Base-by-base conservation (phyloP, 2,888 invertebrate genomes). In the Cerastis rubricosa region DNA sequence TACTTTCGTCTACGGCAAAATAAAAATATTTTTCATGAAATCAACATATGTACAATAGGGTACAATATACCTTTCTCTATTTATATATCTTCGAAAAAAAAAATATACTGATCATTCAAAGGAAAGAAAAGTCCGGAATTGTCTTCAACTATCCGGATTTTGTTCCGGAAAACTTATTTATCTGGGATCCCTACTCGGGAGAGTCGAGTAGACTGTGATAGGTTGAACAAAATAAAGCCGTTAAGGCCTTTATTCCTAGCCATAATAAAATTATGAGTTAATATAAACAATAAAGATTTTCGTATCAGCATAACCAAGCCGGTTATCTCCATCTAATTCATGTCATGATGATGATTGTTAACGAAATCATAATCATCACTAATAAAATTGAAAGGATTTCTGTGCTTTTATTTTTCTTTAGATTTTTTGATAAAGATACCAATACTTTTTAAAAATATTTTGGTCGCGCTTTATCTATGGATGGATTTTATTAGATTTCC, bases 311-410 rank as follows among this genome's bases (percentile, higher is more conserved):
- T 77, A 64, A 71, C 45, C 19, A 63, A 54, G 61, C n/a, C 19
- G 9, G 29, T 35, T 73, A 81, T 49, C 54, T 64, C n/a, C 25
- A 7, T 45, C 12, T 29, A 59, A 61, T 81, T 71, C 51, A 54
- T 51, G 63, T 74, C 81, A 68, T 49, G 35, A 45, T 75, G 75
- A 81, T 35, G 54, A 43, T 35, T 63, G 17, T 59, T n/a, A 45
- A 49, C 25, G 7, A 45, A 45, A 79, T 70, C 35, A 22, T 63
- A 63, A 70, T 70, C 51, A 19, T 25, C 14, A 35, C n/a, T 35
- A 45, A 25, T 14, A 25, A 14, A 14, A 76, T n/a, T 51, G 0
- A 57, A 66, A 78, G 25, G 47, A 66, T 78, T 78, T 40, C n/a
- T 43, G 19, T 49, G 9, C 25, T 35, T 45, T 43, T 54, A n/a